phyloP scores from a whole-genome alignment of 2,113 vertebrate genomes.

The Leucosticte australis region DNA sequence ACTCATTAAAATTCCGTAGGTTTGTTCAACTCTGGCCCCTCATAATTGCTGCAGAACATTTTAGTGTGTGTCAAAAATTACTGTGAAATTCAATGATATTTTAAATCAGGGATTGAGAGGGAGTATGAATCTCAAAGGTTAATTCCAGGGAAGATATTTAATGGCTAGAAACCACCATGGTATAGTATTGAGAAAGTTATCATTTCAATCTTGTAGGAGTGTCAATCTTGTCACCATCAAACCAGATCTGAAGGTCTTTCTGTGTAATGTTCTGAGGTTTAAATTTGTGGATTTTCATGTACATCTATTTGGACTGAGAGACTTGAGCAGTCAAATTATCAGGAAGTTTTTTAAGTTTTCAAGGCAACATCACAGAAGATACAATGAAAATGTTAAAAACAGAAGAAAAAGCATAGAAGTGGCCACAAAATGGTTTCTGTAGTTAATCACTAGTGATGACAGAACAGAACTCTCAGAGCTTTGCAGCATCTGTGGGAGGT shows the following conservation, averaged over 20 bases:
- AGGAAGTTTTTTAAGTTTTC: background rate
- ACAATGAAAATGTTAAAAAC: background rate
- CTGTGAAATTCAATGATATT: background rate
- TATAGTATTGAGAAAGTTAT: background rate
- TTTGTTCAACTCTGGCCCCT: conserved; percentile 4
- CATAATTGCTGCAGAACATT: conserved; percentile 16
- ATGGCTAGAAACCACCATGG: background rate
- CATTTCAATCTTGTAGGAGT: background rate
- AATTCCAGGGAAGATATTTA: background rate
- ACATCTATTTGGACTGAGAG: background rate
- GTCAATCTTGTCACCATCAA: too few species aligned
- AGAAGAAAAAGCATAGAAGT: background rate
- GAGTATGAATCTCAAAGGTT: background rate
- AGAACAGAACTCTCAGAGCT: background rate
- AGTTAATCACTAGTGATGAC: background rate
- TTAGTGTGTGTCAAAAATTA: background rate
- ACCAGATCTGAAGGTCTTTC: background rate
- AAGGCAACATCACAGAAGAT: background rate
- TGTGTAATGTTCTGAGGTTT: background rate
- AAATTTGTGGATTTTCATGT: background rate
- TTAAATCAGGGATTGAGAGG: background rate
- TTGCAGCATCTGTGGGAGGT: background rate
- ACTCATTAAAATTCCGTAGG: conserved; percentile 37
- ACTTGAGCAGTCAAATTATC: background rate
- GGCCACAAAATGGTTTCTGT: background rate